Evolutionary conservation across 2,113 vertebrate species (phyloP).

Genomic region (Ictalurus furcatus): DNA sequence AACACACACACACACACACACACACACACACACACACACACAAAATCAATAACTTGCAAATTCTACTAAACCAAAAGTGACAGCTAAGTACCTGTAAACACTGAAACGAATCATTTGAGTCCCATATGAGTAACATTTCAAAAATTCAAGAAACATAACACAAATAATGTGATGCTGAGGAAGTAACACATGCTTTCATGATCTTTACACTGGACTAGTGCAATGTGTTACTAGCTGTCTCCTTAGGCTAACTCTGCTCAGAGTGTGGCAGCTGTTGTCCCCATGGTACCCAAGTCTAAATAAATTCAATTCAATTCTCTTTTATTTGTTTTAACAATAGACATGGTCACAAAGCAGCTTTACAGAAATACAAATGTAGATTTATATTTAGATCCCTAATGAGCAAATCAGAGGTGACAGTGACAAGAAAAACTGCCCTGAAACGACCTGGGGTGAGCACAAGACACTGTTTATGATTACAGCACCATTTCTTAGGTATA

Average conservation of each 20-base stretch:
- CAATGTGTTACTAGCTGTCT: neutral
- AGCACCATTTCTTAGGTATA: neutral
- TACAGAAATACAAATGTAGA: neutral
- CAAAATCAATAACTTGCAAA: neutral
- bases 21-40: neutral
- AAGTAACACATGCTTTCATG: neutral
- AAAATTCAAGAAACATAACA: neutral
- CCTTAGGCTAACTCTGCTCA: neutral
- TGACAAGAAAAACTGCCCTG: neutral
- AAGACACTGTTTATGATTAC: neutral
- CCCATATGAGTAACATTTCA: neutral
- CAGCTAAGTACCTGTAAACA: neutral
- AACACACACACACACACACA: conserved; percentile 4
- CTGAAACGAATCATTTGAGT: neutral
- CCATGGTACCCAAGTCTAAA: neutral
- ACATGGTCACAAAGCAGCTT: neutral
- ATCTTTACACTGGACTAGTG: neutral
- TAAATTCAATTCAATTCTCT: neutral
- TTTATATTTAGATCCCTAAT: neutral
- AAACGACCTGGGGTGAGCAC: neutral
- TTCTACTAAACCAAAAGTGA: neutral
- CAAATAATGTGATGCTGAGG: neutral
- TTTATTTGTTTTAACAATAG: neutral
- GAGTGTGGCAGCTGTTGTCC: neutral
- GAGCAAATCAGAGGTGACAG: neutral